These are phyloP conservation scores for Podarcis lilfordi DNA, from an alignment of 2,797 vertebrate species.

Conservation along the genomic window DNA sequence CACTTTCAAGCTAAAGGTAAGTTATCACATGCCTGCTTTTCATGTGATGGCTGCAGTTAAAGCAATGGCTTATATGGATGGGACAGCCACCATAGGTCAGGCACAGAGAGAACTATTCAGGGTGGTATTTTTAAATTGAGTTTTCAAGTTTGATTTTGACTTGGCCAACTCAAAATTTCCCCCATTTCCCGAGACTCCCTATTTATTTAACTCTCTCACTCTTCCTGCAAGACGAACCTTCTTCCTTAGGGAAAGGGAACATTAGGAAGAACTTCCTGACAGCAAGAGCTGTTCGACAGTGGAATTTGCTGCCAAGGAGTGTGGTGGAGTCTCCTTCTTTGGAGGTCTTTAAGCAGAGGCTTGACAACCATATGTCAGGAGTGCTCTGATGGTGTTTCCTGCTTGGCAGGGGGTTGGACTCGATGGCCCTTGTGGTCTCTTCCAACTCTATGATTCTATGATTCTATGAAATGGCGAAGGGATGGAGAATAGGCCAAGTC, in stretches of 20 bases:
- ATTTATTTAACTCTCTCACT: background rate
- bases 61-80: background rate
- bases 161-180: background rate
- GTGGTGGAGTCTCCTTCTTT: too few species aligned
- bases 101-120: background rate
- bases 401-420: too few species aligned
- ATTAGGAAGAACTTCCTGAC: too few species aligned
- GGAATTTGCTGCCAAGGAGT: too few species aligned
- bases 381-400: too few species aligned
- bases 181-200: too few species aligned
- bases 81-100: background rate
- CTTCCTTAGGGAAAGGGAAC: background rate
- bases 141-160: background rate
- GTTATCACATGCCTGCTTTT: background rate
- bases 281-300: too few species aligned
- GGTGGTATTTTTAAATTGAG: too few species aligned
- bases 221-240: background rate
- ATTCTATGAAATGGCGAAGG: background rate
- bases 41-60: background rate
- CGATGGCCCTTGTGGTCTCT: too few species aligned
- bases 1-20: background rate
- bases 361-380: too few species aligned
- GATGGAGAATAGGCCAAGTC: background rate
- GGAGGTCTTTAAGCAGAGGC: too few species aligned
- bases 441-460: too few species aligned